These are phyloP conservation scores for Tyto alba DNA, from an alignment of 2,113 vertebrate species.

Conservation along the genomic window DNA sequence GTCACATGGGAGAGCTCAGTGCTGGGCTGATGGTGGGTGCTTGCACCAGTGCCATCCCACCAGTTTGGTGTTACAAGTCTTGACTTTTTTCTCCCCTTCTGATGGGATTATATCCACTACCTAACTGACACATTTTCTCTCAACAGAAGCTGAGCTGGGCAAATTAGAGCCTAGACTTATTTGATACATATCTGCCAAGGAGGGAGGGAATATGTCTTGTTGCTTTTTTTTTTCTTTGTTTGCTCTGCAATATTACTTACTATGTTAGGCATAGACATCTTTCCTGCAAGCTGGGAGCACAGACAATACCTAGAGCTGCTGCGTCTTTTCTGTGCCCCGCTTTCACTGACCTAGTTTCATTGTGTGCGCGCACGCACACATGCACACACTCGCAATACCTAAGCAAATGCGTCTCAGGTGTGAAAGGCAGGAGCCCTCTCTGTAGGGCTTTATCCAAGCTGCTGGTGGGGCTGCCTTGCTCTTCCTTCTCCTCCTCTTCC, in stretches of 20 bases:
- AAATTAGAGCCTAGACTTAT: neutral
- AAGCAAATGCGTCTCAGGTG: neutral
- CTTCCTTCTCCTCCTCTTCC: neutral
- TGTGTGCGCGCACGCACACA: neutral
- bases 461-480: neutral
- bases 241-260: rapidly evolving
- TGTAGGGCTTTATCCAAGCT: neutral
- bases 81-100: neutral
- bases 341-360: constrained; percentile 26
- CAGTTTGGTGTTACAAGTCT: neutral
- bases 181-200: neutral
- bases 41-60: neutral
- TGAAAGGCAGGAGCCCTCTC: neutral
- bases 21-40: neutral
- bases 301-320: neutral
- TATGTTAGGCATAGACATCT: neutral
- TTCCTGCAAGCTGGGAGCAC: neutral
- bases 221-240: neutral
- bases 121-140: neutral
- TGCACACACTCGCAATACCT: too few species aligned
- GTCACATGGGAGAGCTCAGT: neutral
- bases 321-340: neutral
- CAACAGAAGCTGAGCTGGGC: neutral
- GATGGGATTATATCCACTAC: neutral
- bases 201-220: neutral